A percentile compares a stretch with the other conserved stretches of the same genome.
Conservation (phyloP, 2,888 invertebrate species). For the Eubasilissa splendida region DNA sequence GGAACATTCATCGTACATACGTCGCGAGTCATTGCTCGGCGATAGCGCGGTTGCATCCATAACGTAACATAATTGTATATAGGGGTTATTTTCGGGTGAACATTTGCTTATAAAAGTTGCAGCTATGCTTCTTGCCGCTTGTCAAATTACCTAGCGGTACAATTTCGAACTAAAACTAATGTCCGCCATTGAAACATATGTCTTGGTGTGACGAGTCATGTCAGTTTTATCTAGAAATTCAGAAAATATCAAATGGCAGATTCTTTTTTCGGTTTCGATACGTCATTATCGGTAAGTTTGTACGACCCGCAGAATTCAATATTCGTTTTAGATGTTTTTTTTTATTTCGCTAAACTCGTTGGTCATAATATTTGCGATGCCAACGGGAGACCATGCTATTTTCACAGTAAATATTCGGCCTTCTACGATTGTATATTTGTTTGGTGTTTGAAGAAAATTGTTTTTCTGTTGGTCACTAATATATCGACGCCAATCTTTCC, state of each 20-base stretch:
- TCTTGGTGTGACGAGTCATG: slow-evolving; percentile 78
- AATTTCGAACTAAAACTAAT: slow-evolving; percentile 51
- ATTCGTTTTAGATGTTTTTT: not conserved
- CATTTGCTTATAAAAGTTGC: not conserved
- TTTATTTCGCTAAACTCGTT: not conserved
- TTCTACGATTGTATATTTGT: too few relatives aligned
- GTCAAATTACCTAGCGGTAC: slow-evolving; percentile 6
- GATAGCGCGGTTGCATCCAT: not conserved
- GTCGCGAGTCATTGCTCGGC: not conserved
- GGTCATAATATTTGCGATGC: slow-evolving; percentile 14
- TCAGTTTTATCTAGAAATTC: slow-evolving; percentile 76
- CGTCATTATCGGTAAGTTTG: slow-evolving; percentile 82
- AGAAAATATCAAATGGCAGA: slow-evolving; percentile 84
- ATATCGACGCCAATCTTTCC: too few relatives aligned
- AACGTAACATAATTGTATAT: not conserved
- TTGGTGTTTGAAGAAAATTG: too few relatives aligned
- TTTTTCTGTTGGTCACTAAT: too few relatives aligned
- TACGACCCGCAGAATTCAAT: not conserved
- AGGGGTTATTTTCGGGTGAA: not conserved
- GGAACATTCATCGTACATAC: too few relatives aligned
- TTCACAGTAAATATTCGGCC: slow-evolving; percentile 6
- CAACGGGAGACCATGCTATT: slow-evolving; percentile 7
- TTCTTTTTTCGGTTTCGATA: slow-evolving; percentile 90
- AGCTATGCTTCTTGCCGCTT: not conserved
- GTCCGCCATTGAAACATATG: slow-evolving; percentile 68